Evolutionary conservation across 2,113 vertebrate species (phyloP).

Genomic region (Gymnobelideus leadbeateri): DNA sequence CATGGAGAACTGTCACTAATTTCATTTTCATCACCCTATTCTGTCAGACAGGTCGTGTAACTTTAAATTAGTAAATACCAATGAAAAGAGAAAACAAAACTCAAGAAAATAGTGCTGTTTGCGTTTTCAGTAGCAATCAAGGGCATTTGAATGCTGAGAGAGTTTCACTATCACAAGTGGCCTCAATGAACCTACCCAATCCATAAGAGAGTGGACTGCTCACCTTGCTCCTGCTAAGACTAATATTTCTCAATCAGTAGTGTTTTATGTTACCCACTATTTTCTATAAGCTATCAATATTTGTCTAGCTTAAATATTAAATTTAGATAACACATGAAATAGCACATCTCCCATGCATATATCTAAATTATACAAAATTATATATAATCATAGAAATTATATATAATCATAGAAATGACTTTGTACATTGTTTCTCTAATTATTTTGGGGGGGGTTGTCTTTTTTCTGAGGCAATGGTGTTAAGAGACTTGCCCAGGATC

Average conservation of each 20-base stretch:
- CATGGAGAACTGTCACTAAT: background rate
- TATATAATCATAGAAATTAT: no score
- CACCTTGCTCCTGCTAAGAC: background rate
- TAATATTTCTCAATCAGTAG: background rate
- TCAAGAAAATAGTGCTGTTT: conserved; percentile 28
- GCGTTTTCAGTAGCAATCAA: conserved; percentile 9
- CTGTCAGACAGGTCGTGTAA: background rate
- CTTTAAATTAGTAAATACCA: conserved; percentile 42
- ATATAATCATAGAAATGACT: background rate
- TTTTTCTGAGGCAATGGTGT: no score
- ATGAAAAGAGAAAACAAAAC: background rate
- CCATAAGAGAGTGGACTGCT: background rate
- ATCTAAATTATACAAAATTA: background rate
- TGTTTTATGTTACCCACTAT: background rate
- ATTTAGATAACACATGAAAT: background rate
- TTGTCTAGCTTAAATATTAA: background rate
- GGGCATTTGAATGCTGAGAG: background rate
- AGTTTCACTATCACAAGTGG: background rate
- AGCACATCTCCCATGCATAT: background rate
- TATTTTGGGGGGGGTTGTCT: background rate
- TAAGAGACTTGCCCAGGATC: no score
- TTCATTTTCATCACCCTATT: conserved; percentile 32
- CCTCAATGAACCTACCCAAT: background rate
- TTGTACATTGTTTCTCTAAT: background rate
- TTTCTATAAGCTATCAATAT: background rate